These are phyloP conservation scores for Latrodectus hesperus DNA, from an alignment of 2,888 invertebrate species.

Conservation along the genomic window DNA sequence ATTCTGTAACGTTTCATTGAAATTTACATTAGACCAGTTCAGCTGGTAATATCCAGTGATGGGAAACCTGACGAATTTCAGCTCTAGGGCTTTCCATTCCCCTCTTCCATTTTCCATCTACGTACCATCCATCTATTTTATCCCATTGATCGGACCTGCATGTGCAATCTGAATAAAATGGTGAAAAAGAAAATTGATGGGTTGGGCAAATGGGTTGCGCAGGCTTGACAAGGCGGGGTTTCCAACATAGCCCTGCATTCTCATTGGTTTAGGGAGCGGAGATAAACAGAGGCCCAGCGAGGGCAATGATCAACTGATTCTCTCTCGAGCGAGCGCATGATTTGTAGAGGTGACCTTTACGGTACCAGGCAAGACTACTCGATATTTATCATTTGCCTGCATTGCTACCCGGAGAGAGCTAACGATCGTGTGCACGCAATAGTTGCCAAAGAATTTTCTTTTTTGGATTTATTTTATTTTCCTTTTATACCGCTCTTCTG, in stretches of 20 bases:
- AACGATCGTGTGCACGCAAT: conserved; percentile 44
- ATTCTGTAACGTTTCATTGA: too few relatives aligned
- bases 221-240: conserved; percentile 49
- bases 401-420: conserved; percentile 45
- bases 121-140: background rate
- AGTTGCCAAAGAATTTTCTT: conserved; percentile 10
- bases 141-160: conserved; percentile 55
- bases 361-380: conserved; percentile 55
- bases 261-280: conserved; percentile 47
- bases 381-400: conserved; percentile 52
- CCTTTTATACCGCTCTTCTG: conserved; percentile 25
- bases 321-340: conserved; percentile 62
- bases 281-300: conserved; percentile 69
- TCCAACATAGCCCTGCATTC: conserved; percentile 29
- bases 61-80: too few relatives aligned
- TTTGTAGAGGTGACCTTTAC: conserved; percentile 69
- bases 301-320: conserved; percentile 69
- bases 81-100: background rate
- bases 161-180: conserved; percentile 53
- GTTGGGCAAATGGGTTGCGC: conserved; percentile 57
- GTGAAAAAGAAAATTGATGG: conserved; percentile 35
- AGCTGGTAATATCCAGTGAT: too few relatives aligned
- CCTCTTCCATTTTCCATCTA: background rate
- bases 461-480: background rate
- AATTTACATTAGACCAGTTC: too few relatives aligned